These are phyloP conservation scores for Prionchulus punctatus DNA, from an alignment of 2,888 invertebrate genomes.

Conservation along the genomic window DNA sequence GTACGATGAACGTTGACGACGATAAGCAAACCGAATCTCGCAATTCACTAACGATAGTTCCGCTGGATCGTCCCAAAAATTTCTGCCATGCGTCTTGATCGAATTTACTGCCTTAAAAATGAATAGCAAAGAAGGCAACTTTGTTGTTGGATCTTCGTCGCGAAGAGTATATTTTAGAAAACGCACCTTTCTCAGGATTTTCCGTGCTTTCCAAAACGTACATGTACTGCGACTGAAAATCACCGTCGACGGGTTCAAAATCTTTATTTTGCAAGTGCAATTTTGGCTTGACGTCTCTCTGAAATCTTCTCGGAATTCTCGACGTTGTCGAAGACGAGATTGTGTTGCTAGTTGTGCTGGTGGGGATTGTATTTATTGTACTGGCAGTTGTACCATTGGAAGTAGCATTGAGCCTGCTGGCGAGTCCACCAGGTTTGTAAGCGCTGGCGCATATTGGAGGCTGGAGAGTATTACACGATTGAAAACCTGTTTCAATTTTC, in stretches of 20 bases:
- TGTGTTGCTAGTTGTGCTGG: no score
- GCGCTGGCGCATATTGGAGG: conserved; percentile 1
- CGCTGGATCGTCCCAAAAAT: neutral
- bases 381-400: no score
- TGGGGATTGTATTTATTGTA: no score
- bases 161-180: no score
- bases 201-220: conserved; percentile 25
- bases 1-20: conserved; percentile 7
- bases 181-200: conserved; percentile 9
- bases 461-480: neutral
- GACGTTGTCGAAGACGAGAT: no score
- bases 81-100: neutral
- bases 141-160: no score
- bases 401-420: no score
- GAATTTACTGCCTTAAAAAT: no score
- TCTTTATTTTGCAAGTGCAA: neutral
- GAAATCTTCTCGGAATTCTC: neutral
- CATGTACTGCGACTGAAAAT: conserved; percentile 27
- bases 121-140: no score
- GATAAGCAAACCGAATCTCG: conserved; percentile 7
- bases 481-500: neutral
- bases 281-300: neutral
- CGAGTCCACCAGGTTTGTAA: neutral
- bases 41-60: conserved; percentile 1
- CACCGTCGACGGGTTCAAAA: conserved; percentile 16